Evolutionary conservation across 2,888 invertebrate genomes (phyloP).

Genomic region (Nysson spinosus): DNA sequence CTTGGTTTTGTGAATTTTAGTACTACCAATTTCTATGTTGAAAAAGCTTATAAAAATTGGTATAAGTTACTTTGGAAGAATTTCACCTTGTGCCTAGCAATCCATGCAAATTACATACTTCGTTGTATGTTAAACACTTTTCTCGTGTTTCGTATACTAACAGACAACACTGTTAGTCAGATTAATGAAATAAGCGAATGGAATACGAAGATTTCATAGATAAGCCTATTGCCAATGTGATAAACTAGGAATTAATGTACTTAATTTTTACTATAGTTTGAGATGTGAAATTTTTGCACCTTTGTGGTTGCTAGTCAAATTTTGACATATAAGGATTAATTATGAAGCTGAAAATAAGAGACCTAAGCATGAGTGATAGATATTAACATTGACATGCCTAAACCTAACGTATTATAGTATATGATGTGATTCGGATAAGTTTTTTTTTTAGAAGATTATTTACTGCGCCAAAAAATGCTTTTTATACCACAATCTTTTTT

Average conservation of each 20-base stretch:
- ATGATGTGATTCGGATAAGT: slow-evolving; percentile 42
- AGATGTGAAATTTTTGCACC: slow-evolving; percentile 45
- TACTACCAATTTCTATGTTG: slow-evolving; percentile 36
- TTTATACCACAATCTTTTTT: slow-evolving; percentile 52
- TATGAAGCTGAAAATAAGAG: slow-evolving; percentile 13
- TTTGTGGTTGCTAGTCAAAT: slow-evolving; percentile 54
- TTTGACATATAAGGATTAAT: slow-evolving; percentile 32
- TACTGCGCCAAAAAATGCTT: slow-evolving; percentile 45
- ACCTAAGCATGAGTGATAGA: slow-evolving; percentile 22
- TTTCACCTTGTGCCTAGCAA: slow-evolving; percentile 74
- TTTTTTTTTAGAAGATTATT: slow-evolving; percentile 48
- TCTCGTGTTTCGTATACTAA: slow-evolving; percentile 48
- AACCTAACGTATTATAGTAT: slow-evolving; percentile 28
- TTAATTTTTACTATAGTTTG: slow-evolving; percentile 64
- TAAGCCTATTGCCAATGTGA: slow-evolving; percentile 70
- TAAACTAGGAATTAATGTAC: slow-evolving; percentile 71
- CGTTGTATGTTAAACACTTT: slow-evolving; percentile 51
- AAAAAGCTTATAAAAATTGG: slow-evolving; percentile 41
- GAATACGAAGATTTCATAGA: slow-evolving; percentile 53
- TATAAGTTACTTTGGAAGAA: slow-evolving; percentile 53
- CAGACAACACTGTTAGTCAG: slow-evolving; percentile 40
- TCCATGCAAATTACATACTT: slow-evolving; percentile 50
- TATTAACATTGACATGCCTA: slow-evolving; percentile 30
- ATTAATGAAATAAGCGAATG: slow-evolving; percentile 39
- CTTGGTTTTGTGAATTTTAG: slow-evolving; percentile 79